Conservation (phyloP, 2,888 invertebrate genomes). For the Seira ritae region DNA sequence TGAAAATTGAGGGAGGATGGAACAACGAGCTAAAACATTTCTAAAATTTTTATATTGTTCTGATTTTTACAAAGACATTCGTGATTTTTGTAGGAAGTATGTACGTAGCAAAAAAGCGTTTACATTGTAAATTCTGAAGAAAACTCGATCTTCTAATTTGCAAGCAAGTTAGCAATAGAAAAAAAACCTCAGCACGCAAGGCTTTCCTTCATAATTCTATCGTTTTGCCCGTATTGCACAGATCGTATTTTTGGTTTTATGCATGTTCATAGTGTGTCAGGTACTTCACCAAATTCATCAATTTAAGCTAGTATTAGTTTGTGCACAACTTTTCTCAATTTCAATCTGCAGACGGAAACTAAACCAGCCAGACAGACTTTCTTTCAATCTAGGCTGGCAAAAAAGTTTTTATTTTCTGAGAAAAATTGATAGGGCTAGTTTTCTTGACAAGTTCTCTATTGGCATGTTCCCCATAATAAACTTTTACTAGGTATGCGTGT, state of each 20-base stretch:
- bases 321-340: not conserved
- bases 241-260: not conserved
- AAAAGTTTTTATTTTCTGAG: slow-evolving; percentile 10
- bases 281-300: not conserved
- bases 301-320: not conserved
- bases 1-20: not conserved
- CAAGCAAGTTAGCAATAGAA: no score
- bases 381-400: slow-evolving; percentile 9
- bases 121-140: no score
- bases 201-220: not conserved
- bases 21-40: no score
- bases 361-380: not conserved
- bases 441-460: slow-evolving; percentile 27
- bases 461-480: not conserved
- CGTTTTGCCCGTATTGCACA: not conserved
- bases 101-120: no score
- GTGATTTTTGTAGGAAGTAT: no score
- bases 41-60: no score
- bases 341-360: no score
- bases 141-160: no score
- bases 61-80: no score
- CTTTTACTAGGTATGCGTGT: not conserved
- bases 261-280: not conserved
- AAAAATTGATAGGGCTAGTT: slow-evolving; percentile 25
- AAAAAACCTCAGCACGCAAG: no score